Percentiles rank a stretch among this genome's conserved stretches.
These are phyloP conservation scores for Linnaemya vulpina DNA, from an alignment of 2,888 invertebrate species.

Conservation along the genomic window DNA sequence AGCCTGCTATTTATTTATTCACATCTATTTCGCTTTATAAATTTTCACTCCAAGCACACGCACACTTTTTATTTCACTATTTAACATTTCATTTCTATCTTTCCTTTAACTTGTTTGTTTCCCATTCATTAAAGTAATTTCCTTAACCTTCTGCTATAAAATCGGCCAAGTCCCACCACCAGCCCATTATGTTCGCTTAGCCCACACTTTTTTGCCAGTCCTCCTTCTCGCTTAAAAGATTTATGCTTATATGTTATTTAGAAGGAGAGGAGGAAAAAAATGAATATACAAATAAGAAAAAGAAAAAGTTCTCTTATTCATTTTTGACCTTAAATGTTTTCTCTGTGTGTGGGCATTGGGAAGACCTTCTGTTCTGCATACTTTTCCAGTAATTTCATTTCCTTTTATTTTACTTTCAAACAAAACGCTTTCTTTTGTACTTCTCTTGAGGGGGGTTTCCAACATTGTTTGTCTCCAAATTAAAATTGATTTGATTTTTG, in stretches of 20 bases:
- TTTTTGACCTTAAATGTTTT: conserved; percentile 76
- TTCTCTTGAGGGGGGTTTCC: conserved; percentile 27
- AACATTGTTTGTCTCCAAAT: conserved; percentile 72
- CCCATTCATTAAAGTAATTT: conserved; percentile 62
- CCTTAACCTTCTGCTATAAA: conserved; percentile 67
- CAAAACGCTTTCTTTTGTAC: conserved; percentile 14
- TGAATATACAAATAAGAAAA: neutral
- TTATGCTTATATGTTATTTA: conserved; percentile 78
- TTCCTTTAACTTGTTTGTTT: conserved; percentile 42
- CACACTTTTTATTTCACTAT: conserved; percentile 18
- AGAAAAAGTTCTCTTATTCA: conserved; percentile 61
- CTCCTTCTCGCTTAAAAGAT: conserved; percentile 73
- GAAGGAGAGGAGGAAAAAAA: no score
- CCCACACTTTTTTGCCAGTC: conserved; percentile 8
- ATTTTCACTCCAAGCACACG: neutral
- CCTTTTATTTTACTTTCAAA: neutral
- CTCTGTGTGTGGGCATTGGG: neutral
- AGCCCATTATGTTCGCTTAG: neutral
- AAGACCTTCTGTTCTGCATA: conserved; percentile 30
- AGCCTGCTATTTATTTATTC: no score
- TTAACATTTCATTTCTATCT: conserved; percentile 49
- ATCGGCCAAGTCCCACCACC: conserved; percentile 28
- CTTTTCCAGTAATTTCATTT: conserved; percentile 51
- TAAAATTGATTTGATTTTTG: conserved; percentile 75
- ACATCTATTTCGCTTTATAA: no score